Evolutionary conservation across 92 coral and sea anemone genomes (phyloP).

Genomic region (Umimayanthus kanabou): DNA sequence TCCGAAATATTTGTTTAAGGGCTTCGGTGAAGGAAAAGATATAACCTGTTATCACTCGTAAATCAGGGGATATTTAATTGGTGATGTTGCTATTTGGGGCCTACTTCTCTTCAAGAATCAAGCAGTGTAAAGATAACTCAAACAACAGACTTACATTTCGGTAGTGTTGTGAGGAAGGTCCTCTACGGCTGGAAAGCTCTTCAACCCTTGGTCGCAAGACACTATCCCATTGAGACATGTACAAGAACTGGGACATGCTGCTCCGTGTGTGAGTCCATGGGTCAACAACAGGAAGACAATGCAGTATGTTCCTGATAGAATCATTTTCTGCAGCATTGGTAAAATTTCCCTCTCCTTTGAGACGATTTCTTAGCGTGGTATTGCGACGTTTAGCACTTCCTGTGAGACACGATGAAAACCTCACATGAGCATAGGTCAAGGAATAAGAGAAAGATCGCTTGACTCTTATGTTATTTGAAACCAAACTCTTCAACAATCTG

Average conservation of each 20-base stretch:
- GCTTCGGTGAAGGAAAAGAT: not conserved
- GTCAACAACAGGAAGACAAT: not conserved
- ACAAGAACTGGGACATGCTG: constrained; percentile 2
- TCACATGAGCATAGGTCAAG: not conserved
- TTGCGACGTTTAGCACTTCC: constrained; percentile 7
- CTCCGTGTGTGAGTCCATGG: not conserved
- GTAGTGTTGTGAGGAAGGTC: constrained; percentile 33
- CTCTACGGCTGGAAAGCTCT: not conserved
- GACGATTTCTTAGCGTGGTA: constrained; percentile 1
- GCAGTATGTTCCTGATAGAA: not conserved
- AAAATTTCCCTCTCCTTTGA: not conserved
- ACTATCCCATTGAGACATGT: constrained; percentile 19
- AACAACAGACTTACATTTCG: constrained; percentile 26
- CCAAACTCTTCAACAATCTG: constrained; percentile 26
- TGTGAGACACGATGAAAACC: not conserved
- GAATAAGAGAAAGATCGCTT: constrained; percentile 12
- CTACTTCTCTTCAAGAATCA: not conserved
- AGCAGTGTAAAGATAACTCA: not conserved
- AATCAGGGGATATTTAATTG: not conserved
- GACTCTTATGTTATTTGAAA: constrained; percentile 20
- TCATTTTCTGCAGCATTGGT: not conserved
- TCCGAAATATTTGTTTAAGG: not conserved
- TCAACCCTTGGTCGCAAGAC: constrained; percentile 11
- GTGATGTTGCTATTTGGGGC: not conserved
- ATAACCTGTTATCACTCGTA: too few species aligned